Conservation (phyloP, 1,140 invertebrate species). For the Caerostris extrusa region DNA sequence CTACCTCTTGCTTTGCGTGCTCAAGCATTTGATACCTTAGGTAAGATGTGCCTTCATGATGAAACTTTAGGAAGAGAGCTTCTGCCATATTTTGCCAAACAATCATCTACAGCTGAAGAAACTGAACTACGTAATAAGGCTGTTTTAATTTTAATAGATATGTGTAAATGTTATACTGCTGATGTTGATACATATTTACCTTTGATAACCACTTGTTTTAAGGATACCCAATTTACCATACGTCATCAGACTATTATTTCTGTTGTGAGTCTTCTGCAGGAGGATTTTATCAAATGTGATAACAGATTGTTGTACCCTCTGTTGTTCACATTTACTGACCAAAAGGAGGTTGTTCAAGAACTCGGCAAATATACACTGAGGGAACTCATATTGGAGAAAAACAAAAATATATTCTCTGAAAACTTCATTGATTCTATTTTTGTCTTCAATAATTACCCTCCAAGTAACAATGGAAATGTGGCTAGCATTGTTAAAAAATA, state of each 20-base stretch:
- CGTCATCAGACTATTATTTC: conserved; percentile 85
- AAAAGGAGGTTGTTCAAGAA: conserved; percentile 82
- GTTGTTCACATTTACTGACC: conserved; percentile 84
- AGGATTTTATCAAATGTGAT: conserved; percentile 87
- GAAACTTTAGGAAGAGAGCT: conserved; percentile 83
- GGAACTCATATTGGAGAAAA: conserved; percentile 84
- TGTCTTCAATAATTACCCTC: conserved; percentile 85
- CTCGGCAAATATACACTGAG: conserved; percentile 85
- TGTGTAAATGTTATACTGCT: conserved; percentile 86
- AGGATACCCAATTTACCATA: conserved; percentile 84
- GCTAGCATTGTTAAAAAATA: conserved; percentile 83
- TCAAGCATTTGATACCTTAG: conserved; percentile 81
- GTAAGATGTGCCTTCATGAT: conserved; percentile 84
- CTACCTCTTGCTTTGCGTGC: conserved; percentile 80
- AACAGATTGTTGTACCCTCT: conserved; percentile 86
- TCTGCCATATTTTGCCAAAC: conserved; percentile 83
- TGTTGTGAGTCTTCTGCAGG: conserved; percentile 85
- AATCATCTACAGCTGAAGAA: conserved; percentile 82
- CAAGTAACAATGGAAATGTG: conserved; percentile 81
- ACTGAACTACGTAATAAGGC: conserved; percentile 85
- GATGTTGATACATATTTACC: conserved; percentile 85
- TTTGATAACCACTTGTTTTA: conserved; percentile 85
- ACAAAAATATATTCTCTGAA: conserved; percentile 85
- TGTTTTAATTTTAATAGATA: conserved; percentile 84
- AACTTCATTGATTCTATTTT: conserved; percentile 86